Conservation (phyloP, 2,888 invertebrate genomes). For the Eupithecia exiguata region DNA sequence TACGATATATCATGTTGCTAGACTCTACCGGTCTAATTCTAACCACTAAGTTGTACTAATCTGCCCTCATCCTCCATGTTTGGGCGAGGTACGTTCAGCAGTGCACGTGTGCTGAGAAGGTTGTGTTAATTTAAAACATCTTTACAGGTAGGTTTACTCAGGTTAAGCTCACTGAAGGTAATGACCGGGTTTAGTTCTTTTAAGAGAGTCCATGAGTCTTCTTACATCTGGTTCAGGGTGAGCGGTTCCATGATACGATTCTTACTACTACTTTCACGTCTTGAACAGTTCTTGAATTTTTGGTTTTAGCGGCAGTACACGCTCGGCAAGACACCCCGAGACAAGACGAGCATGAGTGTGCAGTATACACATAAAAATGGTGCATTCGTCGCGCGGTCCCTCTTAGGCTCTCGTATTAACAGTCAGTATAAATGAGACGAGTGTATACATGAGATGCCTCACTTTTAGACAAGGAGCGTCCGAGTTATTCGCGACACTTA, state of each 20-base stretch:
- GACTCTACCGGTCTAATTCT: not conserved
- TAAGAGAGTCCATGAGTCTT: too few relatives aligned
- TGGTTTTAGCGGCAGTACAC: not conserved
- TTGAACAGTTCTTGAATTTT: too few relatives aligned
- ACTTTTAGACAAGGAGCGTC: too few relatives aligned
- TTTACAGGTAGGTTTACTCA: not conserved
- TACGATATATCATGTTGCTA: not conserved
- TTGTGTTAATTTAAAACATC: not conserved
- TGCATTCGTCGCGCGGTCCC: not conserved
- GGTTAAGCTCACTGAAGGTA: not conserved
- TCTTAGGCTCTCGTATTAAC: not conserved
- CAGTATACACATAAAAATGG: too few relatives aligned
- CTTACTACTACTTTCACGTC: not conserved
- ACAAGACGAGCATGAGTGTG: too few relatives aligned
- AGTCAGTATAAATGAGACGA: too few relatives aligned
- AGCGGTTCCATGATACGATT: not conserved
- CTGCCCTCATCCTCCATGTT: too few relatives aligned
- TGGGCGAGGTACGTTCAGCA: not conserved
- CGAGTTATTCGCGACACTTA: too few relatives aligned
- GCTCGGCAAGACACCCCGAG: not conserved
- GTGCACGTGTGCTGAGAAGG: not conserved
- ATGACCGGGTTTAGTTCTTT: not conserved
- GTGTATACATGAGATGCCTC: too few relatives aligned
- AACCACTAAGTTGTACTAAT: not conserved
- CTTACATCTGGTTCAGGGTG: not conserved